Conservation (phyloP, 2,113 vertebrate species). For the Anolis sagrei region DNA sequence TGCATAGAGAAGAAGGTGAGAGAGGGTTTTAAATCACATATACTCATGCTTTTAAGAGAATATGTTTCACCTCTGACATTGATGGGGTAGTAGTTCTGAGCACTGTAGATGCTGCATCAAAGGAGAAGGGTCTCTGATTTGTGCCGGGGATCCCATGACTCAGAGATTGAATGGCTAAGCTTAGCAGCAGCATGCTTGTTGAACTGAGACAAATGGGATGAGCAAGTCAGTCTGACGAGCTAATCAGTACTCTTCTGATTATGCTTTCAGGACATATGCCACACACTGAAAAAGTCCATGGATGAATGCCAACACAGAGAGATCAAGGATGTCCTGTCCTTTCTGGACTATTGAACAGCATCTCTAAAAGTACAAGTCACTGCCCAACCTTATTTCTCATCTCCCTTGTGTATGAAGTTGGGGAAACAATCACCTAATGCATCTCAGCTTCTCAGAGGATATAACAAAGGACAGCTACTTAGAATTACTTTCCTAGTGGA, state of each 20-base stretch:
- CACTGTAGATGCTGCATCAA: neutral
- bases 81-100: neutral
- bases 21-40: neutral
- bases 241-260: conserved; percentile 76
- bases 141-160: conserved; percentile 73
- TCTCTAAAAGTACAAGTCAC: conserved; percentile 40
- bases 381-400: conserved; percentile 28
- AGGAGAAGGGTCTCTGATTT: conserved; percentile 47
- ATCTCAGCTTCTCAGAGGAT: neutral
- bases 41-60: neutral
- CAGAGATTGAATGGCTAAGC: conserved; percentile 68
- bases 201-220: conserved; percentile 77
- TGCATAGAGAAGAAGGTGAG: neutral
- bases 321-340: conserved; percentile 69
- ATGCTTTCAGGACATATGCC: conserved; percentile 74
- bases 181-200: conserved; percentile 73
- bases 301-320: conserved; percentile 69
- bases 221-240: conserved; percentile 77
- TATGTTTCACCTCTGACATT: neutral
- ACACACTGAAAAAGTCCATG: conserved; percentile 72
- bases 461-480: neutral
- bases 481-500: conserved; percentile 8
- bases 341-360: conserved; percentile 49
- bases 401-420: neutral
- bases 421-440: conserved; percentile 13